Evolutionary conservation across 1,140 invertebrate genomes (phyloP).

Genomic region (Helicoverpa armigera): DNA sequence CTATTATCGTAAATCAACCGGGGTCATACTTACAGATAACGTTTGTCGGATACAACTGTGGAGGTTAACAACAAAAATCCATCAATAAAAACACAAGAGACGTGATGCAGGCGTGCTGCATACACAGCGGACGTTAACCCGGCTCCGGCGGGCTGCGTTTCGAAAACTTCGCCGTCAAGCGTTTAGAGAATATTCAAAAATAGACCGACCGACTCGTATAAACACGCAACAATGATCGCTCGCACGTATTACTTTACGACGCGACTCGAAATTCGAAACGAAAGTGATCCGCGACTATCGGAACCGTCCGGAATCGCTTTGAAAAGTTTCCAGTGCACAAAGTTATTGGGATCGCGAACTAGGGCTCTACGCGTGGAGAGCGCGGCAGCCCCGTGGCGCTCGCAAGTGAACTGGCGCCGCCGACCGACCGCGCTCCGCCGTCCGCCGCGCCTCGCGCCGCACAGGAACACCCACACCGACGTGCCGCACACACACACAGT

Average conservation of each 20-base stretch:
- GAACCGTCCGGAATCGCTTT: constrained; percentile 70
- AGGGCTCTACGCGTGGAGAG: constrained; percentile 70
- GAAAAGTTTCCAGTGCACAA: constrained; percentile 85
- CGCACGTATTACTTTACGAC: constrained; percentile 61
- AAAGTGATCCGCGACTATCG: constrained; percentile 61
- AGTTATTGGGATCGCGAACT: constrained; percentile 78
- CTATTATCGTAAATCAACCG: constrained; percentile 78
- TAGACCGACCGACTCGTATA: constrained; percentile 77
- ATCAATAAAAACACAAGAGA: constrained; percentile 85
- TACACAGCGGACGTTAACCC: constrained; percentile 81
- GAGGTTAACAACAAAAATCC: constrained; percentile 83
- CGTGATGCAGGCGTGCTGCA: constrained; percentile 78
- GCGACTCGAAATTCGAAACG: constrained; percentile 62
- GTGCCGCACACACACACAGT: constrained; percentile 52
- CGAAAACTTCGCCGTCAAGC: constrained; percentile 82
- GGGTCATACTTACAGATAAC: constrained; percentile 85
- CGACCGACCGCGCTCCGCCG: constrained; percentile 65
- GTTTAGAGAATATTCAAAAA: constrained; percentile 86
- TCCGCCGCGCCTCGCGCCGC: constrained; percentile 70
- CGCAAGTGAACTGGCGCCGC: constrained; percentile 77
- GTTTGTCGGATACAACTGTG: constrained; percentile 72
- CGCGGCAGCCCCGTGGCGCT: constrained; percentile 78
- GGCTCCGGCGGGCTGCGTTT: constrained; percentile 78
- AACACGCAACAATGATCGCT: constrained; percentile 71
- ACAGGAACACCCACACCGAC: constrained; percentile 73